Evolutionary conservation across 2,888 invertebrate genomes (phyloP).

Genomic region (Hirtodrosophila histrioides): DNA sequence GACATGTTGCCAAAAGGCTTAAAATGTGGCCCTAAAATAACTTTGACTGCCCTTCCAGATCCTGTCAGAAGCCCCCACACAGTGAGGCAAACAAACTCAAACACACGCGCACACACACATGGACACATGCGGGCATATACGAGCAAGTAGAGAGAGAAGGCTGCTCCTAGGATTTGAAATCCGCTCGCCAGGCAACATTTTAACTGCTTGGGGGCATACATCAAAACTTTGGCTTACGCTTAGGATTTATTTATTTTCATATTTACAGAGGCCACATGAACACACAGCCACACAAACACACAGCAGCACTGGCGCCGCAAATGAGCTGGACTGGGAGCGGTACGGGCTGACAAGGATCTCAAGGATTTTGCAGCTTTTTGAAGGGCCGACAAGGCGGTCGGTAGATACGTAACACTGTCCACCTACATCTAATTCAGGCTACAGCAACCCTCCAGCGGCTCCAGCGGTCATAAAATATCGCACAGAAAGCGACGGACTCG

Average conservation of each 20-base stretch:
- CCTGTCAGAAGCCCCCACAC: conserved; percentile 36
- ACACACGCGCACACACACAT: conserved; percentile 17
- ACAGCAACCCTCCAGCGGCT: conserved; percentile 41
- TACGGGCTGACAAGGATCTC: conserved; percentile 73
- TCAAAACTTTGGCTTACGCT: conserved; percentile 80
- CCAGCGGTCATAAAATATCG: conserved; percentile 61
- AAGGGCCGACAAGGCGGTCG: conserved; percentile 35
- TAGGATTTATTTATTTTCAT: conserved; percentile 82
- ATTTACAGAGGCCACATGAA: conserved; percentile 68
- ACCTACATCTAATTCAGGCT: conserved; percentile 71
- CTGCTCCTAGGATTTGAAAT: conserved; percentile 70
- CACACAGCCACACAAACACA: conserved; percentile 33
- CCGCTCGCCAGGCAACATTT: conserved; percentile 65
- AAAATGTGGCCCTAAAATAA: conserved; percentile 79
- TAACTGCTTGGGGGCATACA: conserved; percentile 80
- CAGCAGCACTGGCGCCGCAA: conserved; percentile 38
- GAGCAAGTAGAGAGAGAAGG: background rate
- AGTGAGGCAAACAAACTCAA: conserved; percentile 34
- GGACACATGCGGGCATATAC: background rate
- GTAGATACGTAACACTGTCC: conserved; percentile 41
- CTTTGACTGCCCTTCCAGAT: conserved; percentile 66
- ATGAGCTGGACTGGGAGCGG: conserved; percentile 44
- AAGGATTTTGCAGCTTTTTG: conserved; percentile 77
- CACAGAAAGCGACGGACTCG: conserved; percentile 35
- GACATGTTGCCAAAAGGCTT: conserved; percentile 78